Evolutionary conservation across 37 sponge, comb jelly and placozoan genomes (phyloP).

Genomic region (Chondrosia reniformis): DNA sequence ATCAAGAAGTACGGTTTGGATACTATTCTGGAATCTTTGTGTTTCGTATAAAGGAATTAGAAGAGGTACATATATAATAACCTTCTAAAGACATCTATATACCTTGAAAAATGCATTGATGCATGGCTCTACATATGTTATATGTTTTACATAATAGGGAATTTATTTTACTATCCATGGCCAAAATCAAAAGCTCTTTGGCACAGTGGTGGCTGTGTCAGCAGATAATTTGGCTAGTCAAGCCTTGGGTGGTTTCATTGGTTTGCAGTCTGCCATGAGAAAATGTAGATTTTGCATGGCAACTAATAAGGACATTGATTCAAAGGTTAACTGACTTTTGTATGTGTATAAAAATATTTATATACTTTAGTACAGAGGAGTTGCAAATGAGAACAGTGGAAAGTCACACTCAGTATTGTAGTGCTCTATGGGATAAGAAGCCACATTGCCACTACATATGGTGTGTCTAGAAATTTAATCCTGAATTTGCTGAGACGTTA

Average conservation of each 20-base stretch:
- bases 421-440: constrained; percentile 24
- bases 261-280: constrained; percentile 27
- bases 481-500: constrained; percentile 40
- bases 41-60: not conserved
- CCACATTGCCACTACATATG: constrained; percentile 62
- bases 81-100: not conserved
- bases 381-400: constrained; percentile 26
- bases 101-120: not conserved
- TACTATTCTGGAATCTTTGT: constrained; percentile 37
- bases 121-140: no score
- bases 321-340: constrained; percentile 41
- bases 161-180: constrained; percentile 24
- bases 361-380: constrained; percentile 41
- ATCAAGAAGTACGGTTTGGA: constrained; percentile 32
- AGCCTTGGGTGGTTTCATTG: constrained; percentile 40
- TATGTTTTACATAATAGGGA: constrained; percentile 26
- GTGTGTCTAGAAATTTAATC: constrained; percentile 35
- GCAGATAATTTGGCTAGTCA: constrained; percentile 45
- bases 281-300: constrained; percentile 53
- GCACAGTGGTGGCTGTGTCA: constrained; percentile 35
- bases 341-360: no score
- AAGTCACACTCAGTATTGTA: constrained; percentile 43
- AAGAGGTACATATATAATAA: not conserved
- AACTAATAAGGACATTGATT: constrained; percentile 15
- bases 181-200: not conserved